Conservation (phyloP, 2,113 vertebrate genomes). For the Pomatostomus ruficeps region DNA sequence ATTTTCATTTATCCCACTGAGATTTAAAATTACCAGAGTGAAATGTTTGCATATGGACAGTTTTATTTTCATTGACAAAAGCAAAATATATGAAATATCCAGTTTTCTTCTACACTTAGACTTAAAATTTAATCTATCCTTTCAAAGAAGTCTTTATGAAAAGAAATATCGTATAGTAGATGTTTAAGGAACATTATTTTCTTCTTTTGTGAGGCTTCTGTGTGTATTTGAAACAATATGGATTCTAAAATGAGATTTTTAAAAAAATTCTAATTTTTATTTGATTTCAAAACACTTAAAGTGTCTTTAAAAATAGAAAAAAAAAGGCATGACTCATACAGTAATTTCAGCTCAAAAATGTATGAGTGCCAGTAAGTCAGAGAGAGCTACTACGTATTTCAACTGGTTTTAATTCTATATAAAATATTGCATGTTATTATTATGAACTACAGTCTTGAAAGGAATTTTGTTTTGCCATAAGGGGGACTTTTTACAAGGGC, state of each 20-base stretch:
- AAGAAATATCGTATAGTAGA: neutral
- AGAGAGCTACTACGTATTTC: neutral
- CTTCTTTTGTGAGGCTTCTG: neutral
- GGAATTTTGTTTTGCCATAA: neutral
- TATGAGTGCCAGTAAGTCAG: neutral
- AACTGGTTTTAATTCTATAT: neutral
- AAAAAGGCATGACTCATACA: neutral
- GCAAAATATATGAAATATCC: neutral
- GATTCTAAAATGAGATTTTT: neutral
- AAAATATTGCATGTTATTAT: neutral
- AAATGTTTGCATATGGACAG: neutral
- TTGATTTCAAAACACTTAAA: neutral
- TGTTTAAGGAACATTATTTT: neutral
- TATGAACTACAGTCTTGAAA: neutral
- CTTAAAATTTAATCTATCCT: neutral
- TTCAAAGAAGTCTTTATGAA: neutral
- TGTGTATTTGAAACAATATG: neutral
- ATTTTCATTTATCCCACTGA: neutral
- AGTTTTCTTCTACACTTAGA: neutral
- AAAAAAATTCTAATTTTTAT: neutral
- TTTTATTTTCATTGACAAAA: neutral
- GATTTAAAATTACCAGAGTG: neutral
- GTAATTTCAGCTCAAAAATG: neutral
- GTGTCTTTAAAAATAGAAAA: neutral
- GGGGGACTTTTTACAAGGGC: neutral